These are phyloP conservation scores for Hydrolagus affinis DNA, from an alignment of 2,113 vertebrate genomes.

Conservation along the genomic window DNA sequence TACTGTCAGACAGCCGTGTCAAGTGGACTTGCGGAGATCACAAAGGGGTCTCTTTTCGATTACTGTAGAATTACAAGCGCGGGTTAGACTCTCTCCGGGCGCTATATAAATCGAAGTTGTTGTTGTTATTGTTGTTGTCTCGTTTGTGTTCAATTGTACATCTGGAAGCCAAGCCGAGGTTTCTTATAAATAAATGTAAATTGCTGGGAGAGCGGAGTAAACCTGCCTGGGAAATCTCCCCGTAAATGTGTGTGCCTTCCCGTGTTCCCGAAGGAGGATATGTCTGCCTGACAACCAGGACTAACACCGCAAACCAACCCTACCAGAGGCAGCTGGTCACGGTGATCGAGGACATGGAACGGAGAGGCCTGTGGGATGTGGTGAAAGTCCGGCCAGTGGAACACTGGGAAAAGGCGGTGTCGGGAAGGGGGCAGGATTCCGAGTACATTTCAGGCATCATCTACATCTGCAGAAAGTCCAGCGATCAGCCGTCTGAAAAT, in stretches of 20 bases:
- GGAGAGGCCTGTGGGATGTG: constrained; percentile 53
- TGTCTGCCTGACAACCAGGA: constrained; percentile 77
- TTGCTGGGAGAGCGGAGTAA: not conserved
- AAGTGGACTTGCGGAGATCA: no score
- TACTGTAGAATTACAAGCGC: no score
- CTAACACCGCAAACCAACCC: constrained; percentile 56
- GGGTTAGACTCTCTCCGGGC: no score
- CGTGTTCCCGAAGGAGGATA: constrained; percentile 58
- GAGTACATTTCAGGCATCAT: constrained; percentile 69
- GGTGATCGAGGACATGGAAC: constrained; percentile 54
- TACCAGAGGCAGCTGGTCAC: constrained; percentile 65
- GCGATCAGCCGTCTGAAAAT: no score
- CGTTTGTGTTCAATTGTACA: not conserved
- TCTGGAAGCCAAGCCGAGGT: no score
- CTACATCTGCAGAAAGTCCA: constrained; percentile 65
- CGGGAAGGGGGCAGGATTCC: constrained; percentile 42
- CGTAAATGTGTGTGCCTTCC: not conserved
- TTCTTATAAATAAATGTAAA: no score
- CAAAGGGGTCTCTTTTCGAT: no score
- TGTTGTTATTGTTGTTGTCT: not conserved
- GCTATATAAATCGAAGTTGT: no score
- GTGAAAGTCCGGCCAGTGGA: constrained; percentile 56
- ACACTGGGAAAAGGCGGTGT: constrained; percentile 68
- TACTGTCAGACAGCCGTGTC: no score
- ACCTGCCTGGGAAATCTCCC: not conserved